Evolutionary conservation across 2,113 vertebrate genomes (phyloP), one percentile per base, ranked within the genome.

Genomic region (Cynoglossus semilaevis): DNA sequence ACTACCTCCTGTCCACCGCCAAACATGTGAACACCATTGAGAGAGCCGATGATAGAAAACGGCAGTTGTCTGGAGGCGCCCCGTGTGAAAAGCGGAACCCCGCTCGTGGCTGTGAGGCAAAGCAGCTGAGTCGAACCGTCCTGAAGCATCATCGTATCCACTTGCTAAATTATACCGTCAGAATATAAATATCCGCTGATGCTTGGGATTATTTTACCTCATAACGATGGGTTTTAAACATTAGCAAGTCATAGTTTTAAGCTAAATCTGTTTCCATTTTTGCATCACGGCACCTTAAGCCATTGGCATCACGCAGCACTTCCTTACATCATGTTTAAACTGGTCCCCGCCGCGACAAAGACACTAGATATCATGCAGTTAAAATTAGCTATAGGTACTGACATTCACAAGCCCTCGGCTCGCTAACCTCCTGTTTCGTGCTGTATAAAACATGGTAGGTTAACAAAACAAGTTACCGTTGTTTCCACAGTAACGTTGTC

Each of bases 11-110:
- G 91, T 19, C 94, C 94, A 9, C 84, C 90, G 4, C 92, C 94
- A 16, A 96, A 96, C 94, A 96, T 96, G 82, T 96, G 95, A 8
- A 96, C 95, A 1, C 94, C 94, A 18, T 96, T 96, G 53, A 96
- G 82, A 8, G 95, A 95, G 41, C 94, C 94, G 47, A 96, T 94
- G 70, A 96, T 82, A 2, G 94, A 94, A 82, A 96, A 96, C 0
- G 94, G 92, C 11, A 96, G 91, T 86, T 90, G 91, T 40, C 80
- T 90, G 53, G 86, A 65, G 41, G 91, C 90, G 40, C 92, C 93
- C 8, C 94, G 83, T 38, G 92, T 93, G 77, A 93, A 95, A 3
- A 96, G 85, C 1, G 94, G 94, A 2, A 95, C 93, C 3, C 94
- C 94, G 22, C 94, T 94, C 75, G 85, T 90, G 40, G 94, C 89